Percentiles rank a stretch among this genome's conserved stretches.
Evolutionary conservation across 1,140 invertebrate species (phyloP).

Genomic region (Harlomillsia oculata): DNA sequence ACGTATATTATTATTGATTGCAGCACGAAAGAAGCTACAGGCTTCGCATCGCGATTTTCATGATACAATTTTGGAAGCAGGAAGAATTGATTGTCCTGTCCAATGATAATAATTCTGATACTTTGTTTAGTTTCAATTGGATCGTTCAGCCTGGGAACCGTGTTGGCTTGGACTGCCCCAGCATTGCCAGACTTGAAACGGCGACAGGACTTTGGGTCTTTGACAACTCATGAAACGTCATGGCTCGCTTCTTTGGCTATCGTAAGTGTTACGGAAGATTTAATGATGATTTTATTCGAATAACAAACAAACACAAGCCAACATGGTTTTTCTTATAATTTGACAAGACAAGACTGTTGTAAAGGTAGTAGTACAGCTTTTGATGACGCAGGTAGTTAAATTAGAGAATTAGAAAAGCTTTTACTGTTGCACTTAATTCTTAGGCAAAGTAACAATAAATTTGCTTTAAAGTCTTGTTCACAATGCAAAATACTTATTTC

Average conservation of each 20-base stretch:
- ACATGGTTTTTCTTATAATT: background rate
- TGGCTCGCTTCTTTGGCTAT: background rate
- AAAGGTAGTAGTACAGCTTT: no score
- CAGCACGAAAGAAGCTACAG: no score
- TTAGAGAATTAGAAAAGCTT: background rate
- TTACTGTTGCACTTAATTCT: constrained; percentile 33
- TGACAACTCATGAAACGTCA: background rate
- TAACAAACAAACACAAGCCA: background rate
- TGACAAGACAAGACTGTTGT: background rate
- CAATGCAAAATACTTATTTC: constrained; percentile 37
- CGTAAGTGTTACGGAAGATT: constrained; percentile 33
- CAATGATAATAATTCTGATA: no score
- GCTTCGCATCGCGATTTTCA: no score
- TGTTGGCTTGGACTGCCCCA: constrained; percentile 67
- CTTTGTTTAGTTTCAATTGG: no score
- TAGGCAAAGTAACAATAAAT: constrained; percentile 64
- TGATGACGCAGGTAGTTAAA: no score
- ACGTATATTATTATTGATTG: no score
- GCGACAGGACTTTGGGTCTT: background rate
- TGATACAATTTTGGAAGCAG: no score
- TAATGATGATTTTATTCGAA: background rate
- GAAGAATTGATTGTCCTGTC: no score
- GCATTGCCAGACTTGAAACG: constrained; percentile 53
- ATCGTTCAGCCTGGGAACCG: constrained; percentile 47
- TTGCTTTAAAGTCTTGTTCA: constrained; percentile 54